Conservation (phyloP, 1,140 invertebrate genomes). For the Cydia pomonella region DNA sequence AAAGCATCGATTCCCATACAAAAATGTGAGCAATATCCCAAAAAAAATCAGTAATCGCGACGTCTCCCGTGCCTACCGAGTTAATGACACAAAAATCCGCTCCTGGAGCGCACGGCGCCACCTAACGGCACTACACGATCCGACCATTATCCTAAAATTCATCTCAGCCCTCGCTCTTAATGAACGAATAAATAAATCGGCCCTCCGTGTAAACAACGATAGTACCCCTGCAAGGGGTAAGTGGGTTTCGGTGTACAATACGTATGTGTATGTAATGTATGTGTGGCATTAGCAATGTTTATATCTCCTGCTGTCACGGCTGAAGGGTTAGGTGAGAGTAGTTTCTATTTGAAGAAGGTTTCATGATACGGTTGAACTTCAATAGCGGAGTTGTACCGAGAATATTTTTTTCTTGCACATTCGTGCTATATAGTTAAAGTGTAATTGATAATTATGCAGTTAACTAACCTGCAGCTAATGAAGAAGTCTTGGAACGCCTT, state of each 20-base stretch:
- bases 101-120: conserved; percentile 11
- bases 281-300: conserved; percentile 34
- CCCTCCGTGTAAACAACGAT: conserved; percentile 76
- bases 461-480: too few species aligned
- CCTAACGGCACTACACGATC: conserved; percentile 53
- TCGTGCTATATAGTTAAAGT: too few species aligned
- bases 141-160: conserved; percentile 77
- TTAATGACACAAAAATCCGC: conserved; percentile 26
- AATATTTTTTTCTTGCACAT: too few species aligned
- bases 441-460: too few species aligned
- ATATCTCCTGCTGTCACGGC: conserved; percentile 23
- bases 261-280: conserved; percentile 63
- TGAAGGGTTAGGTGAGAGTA: conserved; percentile 25
- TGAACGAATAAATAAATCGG: conserved; percentile 80
- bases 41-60: neutral
- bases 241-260: conserved; percentile 73
- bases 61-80: neutral
- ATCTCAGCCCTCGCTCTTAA: conserved; percentile 74
- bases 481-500: too few species aligned
- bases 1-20: too few species aligned
- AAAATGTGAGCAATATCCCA: too few species aligned
- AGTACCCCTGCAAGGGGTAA: conserved; percentile 75
- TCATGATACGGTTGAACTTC: neutral
- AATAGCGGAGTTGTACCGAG: too few species aligned
- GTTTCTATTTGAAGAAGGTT: neutral